These are phyloP conservation scores for Phylloscopus trochiloides DNA, from an alignment of 2,113 vertebrate species.

Conservation along the genomic window DNA sequence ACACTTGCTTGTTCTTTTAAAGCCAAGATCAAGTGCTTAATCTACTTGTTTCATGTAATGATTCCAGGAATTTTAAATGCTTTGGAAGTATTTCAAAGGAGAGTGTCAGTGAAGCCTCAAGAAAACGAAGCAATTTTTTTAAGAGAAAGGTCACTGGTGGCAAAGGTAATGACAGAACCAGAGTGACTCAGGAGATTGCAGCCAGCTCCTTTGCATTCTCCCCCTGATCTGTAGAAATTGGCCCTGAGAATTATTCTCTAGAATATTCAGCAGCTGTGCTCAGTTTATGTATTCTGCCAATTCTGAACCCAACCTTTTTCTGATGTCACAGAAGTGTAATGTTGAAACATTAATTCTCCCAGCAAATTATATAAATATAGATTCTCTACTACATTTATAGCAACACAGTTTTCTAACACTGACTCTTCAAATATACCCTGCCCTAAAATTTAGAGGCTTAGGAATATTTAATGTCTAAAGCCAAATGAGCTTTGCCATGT, in stretches of 20 bases:
- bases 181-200: background rate
- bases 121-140: background rate
- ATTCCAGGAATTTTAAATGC: background rate
- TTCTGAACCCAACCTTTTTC: background rate
- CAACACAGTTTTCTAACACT: background rate
- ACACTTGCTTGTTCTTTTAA: background rate
- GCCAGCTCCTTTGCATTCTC: background rate
- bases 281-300: background rate
- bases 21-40: background rate
- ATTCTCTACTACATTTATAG: background rate
- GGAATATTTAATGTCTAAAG: background rate
- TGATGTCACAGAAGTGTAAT: background rate
- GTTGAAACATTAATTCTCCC: background rate
- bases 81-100: background rate
- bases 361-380: background rate
- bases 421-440: background rate
- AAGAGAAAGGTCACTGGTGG: background rate
- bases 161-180: background rate
- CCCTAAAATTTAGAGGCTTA: background rate
- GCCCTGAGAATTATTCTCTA: background rate
- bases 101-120: background rate
- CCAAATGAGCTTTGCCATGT: background rate
- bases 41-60: background rate
- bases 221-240: background rate
- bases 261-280: background rate